Evolutionary conservation across 23 tunicate species (phyloP).

Genomic region (Styela plicata): DNA sequence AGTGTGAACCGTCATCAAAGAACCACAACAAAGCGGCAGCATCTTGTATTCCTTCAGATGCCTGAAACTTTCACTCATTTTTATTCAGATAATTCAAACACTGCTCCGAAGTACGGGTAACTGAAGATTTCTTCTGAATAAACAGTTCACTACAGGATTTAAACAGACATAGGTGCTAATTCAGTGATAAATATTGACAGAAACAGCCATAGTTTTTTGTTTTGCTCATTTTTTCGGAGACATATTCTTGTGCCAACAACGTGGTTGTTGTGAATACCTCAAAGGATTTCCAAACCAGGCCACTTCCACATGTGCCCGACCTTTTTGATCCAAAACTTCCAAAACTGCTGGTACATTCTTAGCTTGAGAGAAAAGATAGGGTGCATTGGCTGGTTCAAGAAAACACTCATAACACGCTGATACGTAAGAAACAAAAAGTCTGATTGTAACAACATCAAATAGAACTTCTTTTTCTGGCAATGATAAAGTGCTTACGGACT

Average conservation of each 20-base stretch:
- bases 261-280: not conserved
- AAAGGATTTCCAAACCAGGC: not conserved
- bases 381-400: not conserved
- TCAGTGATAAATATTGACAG: too few species aligned
- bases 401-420: conserved; percentile 1
- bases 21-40: too few species aligned
- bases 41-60: too few species aligned
- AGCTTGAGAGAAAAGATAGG: conserved; percentile 4
- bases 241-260: not conserved
- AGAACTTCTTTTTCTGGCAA: conserved; percentile 29
- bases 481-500: not conserved
- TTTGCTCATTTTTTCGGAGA: too few species aligned
- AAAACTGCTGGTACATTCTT: conserved; percentile 10
- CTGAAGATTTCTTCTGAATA: too few species aligned
- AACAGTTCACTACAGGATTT: too few species aligned
- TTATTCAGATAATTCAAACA: too few species aligned
- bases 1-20: too few species aligned
- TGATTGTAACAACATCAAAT: conserved; percentile 26
- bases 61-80: too few species aligned
- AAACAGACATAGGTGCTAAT: too few species aligned
- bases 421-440: conserved; percentile 28
- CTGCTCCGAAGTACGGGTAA: too few species aligned
- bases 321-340: not conserved
- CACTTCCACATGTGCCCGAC: not conserved
- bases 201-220: too few species aligned